Conservation (phyloP, 2,888 invertebrate genomes). For the Podabrus alpinus region DNA sequence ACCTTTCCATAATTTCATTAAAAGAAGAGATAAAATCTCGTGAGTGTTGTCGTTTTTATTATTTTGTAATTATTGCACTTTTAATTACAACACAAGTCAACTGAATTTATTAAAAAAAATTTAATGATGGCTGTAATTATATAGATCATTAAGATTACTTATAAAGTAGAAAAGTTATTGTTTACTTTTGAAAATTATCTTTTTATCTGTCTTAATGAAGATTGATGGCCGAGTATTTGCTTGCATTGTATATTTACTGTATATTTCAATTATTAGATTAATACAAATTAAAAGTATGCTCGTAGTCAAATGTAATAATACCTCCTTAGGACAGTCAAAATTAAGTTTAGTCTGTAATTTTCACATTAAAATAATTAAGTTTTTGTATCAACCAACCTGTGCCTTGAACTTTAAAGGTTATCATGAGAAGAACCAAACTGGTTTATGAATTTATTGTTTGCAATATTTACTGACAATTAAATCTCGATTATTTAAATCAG, state of each 20-base stretch:
- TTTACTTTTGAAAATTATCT: not conserved
- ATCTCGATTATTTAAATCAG: too few relatives aligned
- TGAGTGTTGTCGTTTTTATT: not conserved
- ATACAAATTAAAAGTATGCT: not conserved
- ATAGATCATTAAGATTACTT: not conserved
- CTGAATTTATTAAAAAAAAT: constrained; percentile 8
- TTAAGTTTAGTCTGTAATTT: not conserved
- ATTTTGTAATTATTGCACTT: constrained; percentile 11
- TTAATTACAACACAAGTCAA: constrained; percentile 16
- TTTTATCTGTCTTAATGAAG: not conserved
- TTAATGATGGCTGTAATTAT: not conserved
- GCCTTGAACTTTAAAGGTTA: not conserved
- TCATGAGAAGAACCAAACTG: not conserved
- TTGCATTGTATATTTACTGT: not conserved
- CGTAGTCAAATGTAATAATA: not conserved
- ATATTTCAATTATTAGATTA: not conserved
- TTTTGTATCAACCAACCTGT: not conserved
- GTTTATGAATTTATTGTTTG: not conserved
- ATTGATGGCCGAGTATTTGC: not conserved
- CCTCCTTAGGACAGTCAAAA: not conserved
- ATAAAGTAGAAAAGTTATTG: not conserved
- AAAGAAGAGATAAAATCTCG: constrained; percentile 6
- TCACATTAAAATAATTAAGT: not conserved
- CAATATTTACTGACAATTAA: not conserved
- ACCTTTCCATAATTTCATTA: constrained; percentile 16